A percentile compares a stretch with the other conserved stretches of the same genome.
Evolutionary conservation across 2,113 vertebrate species (phyloP).

Genomic region (Piprites chloris): DNA sequence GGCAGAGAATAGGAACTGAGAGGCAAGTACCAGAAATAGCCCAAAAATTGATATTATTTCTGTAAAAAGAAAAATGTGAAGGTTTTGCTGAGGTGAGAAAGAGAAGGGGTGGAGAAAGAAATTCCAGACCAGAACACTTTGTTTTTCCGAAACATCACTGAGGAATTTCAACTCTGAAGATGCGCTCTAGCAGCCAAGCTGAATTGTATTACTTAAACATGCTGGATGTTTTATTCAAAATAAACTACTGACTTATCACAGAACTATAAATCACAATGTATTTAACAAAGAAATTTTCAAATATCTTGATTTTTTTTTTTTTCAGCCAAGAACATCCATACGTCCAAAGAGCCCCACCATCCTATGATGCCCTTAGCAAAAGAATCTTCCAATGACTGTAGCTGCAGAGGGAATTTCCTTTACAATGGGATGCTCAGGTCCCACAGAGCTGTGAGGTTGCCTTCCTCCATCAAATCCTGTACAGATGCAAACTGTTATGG

Average conservation of each 20-base stretch:
- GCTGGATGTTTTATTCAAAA: not conserved
- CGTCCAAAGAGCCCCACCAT: not conserved
- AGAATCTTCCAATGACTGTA: not conserved
- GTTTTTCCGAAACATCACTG: not conserved
- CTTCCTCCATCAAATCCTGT: not conserved
- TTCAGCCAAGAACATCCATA: not conserved
- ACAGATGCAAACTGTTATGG: not conserved
- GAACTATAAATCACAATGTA: not conserved
- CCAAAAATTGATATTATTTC: constrained; percentile 15
- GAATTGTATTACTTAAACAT: not conserved
- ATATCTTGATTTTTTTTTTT: not conserved
- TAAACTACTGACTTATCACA: not conserved
- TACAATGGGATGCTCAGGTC: not conserved
- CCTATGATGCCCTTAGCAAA: not conserved
- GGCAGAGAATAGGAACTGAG: constrained; percentile 5
- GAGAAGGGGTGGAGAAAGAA: not conserved
- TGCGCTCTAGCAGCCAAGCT: not conserved
- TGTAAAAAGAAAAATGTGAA: not conserved
- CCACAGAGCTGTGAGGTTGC: not conserved
- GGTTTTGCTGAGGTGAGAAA: not conserved
- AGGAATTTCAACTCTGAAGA: not conserved
- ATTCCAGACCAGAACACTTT: not conserved
- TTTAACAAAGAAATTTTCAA: not conserved
- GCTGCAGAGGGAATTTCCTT: not conserved
- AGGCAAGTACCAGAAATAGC: constrained; percentile 14